A percentile compares a stretch with the other conserved stretches of the same genome.
These are phyloP conservation scores for Cordylochernes scorpioides DNA, from an alignment of 2,888 invertebrate genomes.

Conservation along the genomic window DNA sequence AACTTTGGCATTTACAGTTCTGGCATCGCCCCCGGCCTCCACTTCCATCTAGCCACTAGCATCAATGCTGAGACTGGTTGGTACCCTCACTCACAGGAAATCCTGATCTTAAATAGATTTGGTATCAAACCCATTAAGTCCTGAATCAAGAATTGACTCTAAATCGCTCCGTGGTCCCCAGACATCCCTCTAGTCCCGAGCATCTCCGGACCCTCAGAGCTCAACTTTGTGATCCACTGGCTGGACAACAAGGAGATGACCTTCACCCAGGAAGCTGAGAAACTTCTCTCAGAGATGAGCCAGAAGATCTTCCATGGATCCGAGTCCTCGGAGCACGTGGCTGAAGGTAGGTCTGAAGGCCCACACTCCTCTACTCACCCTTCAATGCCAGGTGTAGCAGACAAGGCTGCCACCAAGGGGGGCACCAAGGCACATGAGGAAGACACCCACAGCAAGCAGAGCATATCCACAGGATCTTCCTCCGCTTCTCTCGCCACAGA, in stretches of 20 bases:
- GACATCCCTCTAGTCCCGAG: slow-evolving; percentile 92
- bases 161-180: slow-evolving; percentile 17
- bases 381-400: no score
- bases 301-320: slow-evolving; percentile 28
- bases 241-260: slow-evolving; percentile 98
- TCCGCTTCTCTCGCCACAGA: slow-evolving; percentile 13
- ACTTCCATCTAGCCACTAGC: slow-evolving; percentile 88
- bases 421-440: no score
- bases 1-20: slow-evolving; percentile 52
- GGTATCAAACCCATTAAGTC: no score
- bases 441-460: slow-evolving; percentile 8
- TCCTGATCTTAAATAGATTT: slow-evolving; percentile 1
- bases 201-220: slow-evolving; percentile 32
- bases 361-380: no score
- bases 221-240: slow-evolving; percentile 91
- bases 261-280: slow-evolving; percentile 85
- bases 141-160: no score
- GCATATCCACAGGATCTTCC: slow-evolving; percentile 13
- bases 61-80: slow-evolving; percentile 71
- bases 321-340: background rate
- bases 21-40: slow-evolving; percentile 46
- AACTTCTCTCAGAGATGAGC: slow-evolving; percentile 49
- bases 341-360: background rate
- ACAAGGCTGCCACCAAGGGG: no score
- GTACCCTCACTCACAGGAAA: slow-evolving; percentile 2